These are phyloP conservation scores for Excalfactoria chinensis DNA, from an alignment of 2,113 vertebrate species.

Conservation along the genomic window DNA sequence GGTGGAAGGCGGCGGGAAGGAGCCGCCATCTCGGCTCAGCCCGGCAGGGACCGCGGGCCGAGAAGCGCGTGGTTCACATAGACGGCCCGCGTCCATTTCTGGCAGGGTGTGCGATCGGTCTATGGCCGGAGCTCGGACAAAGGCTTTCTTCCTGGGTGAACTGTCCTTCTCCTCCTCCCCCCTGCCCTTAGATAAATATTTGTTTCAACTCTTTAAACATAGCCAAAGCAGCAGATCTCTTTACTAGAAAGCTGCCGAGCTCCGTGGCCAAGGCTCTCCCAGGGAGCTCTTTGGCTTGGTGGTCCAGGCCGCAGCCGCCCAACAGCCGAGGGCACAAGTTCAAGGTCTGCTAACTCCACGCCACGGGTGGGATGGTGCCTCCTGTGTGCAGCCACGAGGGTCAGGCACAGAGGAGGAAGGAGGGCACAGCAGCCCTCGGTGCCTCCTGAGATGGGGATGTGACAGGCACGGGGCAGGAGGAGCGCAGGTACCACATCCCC, in stretches of 20 bases:
- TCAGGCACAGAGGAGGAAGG: background rate
- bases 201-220: slow-evolving; percentile 41
- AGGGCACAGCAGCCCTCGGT: background rate
- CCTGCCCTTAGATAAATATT: slow-evolving; percentile 18
- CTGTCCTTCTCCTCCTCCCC: background rate
- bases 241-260: slow-evolving; percentile 1
- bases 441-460: background rate
- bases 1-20: background rate
- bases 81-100: background rate
- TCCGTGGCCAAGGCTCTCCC: background rate
- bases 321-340: background rate
- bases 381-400: background rate
- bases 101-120: background rate
- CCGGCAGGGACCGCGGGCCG: too few relatives aligned
- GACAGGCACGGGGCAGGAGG: background rate
- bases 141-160: background rate
- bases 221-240: background rate
- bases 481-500: background rate
- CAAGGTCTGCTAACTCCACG: background rate
- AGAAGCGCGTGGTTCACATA: background rate
- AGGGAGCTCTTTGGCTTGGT: background rate
- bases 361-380: background rate
- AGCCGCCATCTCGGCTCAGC: background rate
- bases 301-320: background rate
- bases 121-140: background rate